These are phyloP conservation scores for Mormoops blainvillei DNA, from an alignment of 2,113 vertebrate genomes.

Conservation along the genomic window DNA sequence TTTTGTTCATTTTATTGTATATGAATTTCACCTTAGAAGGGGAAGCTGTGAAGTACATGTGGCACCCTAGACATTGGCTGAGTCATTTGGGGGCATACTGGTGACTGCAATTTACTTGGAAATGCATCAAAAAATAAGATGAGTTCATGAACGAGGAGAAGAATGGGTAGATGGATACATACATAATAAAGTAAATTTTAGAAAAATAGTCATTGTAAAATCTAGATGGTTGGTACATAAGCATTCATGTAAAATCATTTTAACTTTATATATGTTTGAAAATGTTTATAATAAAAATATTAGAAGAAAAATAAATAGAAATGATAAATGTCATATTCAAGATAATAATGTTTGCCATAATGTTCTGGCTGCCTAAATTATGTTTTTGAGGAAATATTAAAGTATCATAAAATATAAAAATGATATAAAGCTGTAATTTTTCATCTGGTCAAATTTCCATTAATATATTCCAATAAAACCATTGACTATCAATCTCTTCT, in stretches of 20 bases:
- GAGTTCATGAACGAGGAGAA: neutral
- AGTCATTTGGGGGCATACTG: neutral
- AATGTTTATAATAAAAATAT: neutral
- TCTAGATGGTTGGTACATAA: neutral
- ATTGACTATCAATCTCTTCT: neutral
- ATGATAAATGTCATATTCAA: neutral
- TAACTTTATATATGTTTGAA: neutral
- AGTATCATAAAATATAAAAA: neutral
- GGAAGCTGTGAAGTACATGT: neutral
- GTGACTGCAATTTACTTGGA: neutral
- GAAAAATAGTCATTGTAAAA: neutral
- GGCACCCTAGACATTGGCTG: too few relatives aligned
- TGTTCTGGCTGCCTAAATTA: neutral
- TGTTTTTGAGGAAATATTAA: neutral
- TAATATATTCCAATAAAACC: constrained; percentile 4
- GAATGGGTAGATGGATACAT: too few relatives aligned
- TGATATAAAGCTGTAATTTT: neutral
- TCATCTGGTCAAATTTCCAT: neutral
- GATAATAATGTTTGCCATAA: neutral
- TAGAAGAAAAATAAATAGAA: neutral
- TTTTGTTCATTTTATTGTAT: neutral
- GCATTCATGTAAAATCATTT: neutral
- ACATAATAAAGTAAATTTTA: neutral
- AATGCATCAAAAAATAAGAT: neutral
- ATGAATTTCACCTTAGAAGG: neutral